Evolutionary conservation across 30 jellyfish, hydroid and myxozoan genomes (phyloP).

Genomic region (Chrysaora quinquecirrha): DNA sequence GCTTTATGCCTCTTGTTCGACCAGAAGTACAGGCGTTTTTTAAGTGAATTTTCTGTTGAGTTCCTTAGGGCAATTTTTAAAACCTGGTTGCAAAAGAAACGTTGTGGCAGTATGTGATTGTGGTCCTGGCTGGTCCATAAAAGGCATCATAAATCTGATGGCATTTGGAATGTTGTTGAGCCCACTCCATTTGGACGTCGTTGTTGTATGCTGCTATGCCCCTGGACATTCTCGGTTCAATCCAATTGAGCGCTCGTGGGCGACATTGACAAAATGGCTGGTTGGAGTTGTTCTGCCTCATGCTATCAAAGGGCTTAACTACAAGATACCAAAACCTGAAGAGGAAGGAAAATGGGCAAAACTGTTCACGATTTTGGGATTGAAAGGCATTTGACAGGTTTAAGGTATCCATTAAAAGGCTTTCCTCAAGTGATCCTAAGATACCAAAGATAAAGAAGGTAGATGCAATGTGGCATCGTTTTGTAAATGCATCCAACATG

Average conservation of each 20-base stretch:
- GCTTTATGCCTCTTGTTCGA: neutral
- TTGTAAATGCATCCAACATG: neutral
- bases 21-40: slow-evolving; percentile 1
- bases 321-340: neutral
- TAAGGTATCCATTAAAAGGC: no score
- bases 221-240: slow-evolving; percentile 35
- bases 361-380: slow-evolving; percentile 23
- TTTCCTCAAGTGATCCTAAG: no score
- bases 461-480: neutral
- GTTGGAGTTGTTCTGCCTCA: no score
- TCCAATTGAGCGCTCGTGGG: neutral
- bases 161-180: slow-evolving; percentile 3
- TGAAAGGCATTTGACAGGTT: no score
- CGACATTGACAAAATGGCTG: no score
- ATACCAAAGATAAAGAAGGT: no score
- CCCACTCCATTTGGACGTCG: neutral
- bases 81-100: neutral
- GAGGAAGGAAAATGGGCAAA: neutral
- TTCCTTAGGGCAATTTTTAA: neutral
- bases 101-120: neutral
- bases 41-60: neutral
- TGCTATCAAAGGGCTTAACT: neutral
- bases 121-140: neutral
- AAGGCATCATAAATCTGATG: no score
- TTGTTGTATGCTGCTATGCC: neutral